Percentiles rank a stretch among this genome's conserved stretches.
These are phyloP conservation scores for Oscheius onirici DNA, from an alignment of 2,888 invertebrate genomes.

Conservation along the genomic window DNA sequence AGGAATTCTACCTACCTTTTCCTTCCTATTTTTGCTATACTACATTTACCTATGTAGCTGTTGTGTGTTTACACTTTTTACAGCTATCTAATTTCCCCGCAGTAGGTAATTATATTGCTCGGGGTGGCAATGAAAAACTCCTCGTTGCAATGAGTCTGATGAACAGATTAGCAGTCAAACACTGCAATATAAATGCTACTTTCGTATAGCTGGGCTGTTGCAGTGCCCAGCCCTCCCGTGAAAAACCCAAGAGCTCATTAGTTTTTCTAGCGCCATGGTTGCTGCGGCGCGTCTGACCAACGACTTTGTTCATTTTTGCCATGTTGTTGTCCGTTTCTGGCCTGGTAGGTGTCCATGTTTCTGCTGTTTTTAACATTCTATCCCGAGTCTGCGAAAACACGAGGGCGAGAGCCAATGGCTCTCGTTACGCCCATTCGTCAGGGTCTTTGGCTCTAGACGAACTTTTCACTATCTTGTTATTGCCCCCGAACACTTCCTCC, in stretches of 20 bases:
- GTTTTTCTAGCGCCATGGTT: constrained; percentile 14
- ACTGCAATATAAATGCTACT: background rate
- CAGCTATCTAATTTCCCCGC: too few species aligned
- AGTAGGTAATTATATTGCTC: constrained; percentile 10
- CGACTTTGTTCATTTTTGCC: constrained; percentile 2
- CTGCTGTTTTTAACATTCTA: constrained; percentile 35
- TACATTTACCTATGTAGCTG: background rate
- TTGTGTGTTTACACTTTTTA: too few species aligned
- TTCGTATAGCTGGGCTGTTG: constrained; percentile 20
- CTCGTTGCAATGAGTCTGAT: background rate
- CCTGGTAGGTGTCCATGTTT: constrained; percentile 26
- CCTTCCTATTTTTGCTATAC: background rate
- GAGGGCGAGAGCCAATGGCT: constrained; percentile 26
- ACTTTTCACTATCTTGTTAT: constrained; percentile 3
- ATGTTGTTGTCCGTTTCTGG: constrained; percentile 18
- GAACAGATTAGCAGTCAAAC: constrained; percentile 17
- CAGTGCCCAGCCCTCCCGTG: background rate
- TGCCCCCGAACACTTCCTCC: background rate
- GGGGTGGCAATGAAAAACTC: constrained; percentile 16
- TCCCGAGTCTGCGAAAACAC: constrained; percentile 24
- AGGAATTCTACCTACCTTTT: background rate
- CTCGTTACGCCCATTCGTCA: constrained; percentile 28
- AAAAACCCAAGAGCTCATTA: constrained; percentile 18
- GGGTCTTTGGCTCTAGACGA: background rate
- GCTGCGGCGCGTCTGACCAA: constrained; percentile 19